Percentiles rank a stretch among this genome's conserved stretches.
Conservation (phyloP, 1,140 invertebrate species). For the Eumeta japonica region DNA sequence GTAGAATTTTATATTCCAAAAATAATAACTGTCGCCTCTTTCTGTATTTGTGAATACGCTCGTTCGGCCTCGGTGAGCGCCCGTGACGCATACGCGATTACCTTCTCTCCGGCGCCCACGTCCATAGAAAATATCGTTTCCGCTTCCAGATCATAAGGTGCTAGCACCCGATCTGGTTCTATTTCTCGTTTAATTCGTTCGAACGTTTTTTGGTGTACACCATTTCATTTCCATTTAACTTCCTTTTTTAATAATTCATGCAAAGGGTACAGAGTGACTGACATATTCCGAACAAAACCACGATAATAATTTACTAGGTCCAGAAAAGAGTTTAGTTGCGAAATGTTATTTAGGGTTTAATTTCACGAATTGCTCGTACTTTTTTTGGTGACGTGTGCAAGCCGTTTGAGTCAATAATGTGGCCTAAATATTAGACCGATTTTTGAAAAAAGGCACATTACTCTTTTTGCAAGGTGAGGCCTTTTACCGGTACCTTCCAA, state of each 20-base stretch:
- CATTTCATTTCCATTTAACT: background rate
- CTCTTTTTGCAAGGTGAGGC: background rate
- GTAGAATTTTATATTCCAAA: slow-evolving; percentile 25
- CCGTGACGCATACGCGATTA: slow-evolving; percentile 39
- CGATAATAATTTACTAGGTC: slow-evolving; percentile 1
- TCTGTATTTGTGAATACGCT: too few species aligned
- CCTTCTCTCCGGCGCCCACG: slow-evolving; percentile 13
- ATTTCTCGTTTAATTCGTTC: background rate
- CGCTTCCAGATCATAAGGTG: too few species aligned
- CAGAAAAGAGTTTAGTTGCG: background rate
- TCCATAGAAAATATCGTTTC: too few species aligned
- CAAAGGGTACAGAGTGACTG: background rate
- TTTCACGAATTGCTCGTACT: too few species aligned
- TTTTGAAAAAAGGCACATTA: background rate
- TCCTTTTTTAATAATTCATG: background rate
- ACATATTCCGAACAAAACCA: background rate
- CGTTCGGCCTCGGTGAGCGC: slow-evolving; percentile 27
- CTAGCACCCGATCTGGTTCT: too few species aligned
- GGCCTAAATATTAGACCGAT: background rate
- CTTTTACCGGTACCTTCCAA: too few species aligned
- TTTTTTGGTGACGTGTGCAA: too few species aligned
- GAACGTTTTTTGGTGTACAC: slow-evolving; percentile 1
- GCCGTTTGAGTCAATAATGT: background rate
- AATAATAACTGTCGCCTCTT: slow-evolving; percentile 23
- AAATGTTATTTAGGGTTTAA: background rate